Evolutionary conservation across 2,888 invertebrate species (phyloP).

Genomic region (Nowickia ferox): DNA sequence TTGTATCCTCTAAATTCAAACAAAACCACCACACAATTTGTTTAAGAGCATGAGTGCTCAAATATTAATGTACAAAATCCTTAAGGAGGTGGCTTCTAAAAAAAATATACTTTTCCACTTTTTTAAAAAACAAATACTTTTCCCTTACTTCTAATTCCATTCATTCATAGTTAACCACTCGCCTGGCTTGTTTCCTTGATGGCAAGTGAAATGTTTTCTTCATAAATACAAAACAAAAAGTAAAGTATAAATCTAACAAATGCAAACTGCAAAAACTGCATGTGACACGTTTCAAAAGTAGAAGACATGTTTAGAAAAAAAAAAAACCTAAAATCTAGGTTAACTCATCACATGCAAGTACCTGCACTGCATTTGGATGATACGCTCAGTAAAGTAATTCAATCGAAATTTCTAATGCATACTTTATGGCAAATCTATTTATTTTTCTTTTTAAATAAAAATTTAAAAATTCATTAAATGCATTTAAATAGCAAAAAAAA

Average conservation of each 20-base stretch:
- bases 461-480: conserved; percentile 15
- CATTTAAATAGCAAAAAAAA: neutral
- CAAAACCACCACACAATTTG: conserved; percentile 4
- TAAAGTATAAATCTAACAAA: conserved; percentile 37
- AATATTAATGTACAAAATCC: neutral
- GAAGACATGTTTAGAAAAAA: neutral
- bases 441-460: neutral
- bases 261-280: conserved; percentile 18
- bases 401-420: conserved; percentile 1
- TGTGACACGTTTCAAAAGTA: conserved; percentile 42
- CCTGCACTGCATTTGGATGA: neutral
- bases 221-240: conserved; percentile 36
- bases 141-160: neutral
- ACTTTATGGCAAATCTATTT: neutral
- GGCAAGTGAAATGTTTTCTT: conserved; percentile 21
- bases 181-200: neutral
- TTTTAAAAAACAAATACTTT: neutral
- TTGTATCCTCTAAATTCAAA: neutral
- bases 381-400: conserved; percentile 1
- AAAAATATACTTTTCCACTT: neutral
- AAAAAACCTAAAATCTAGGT: conserved; percentile 40
- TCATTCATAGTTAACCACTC: neutral
- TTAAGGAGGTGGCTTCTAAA: neutral
- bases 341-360: conserved; percentile 31
- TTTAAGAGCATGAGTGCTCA: neutral